Percentiles rank a stretch among this genome's conserved stretches.
These are phyloP conservation scores for Machimus rusticus DNA, from an alignment of 2,888 invertebrate genomes.

Conservation along the genomic window DNA sequence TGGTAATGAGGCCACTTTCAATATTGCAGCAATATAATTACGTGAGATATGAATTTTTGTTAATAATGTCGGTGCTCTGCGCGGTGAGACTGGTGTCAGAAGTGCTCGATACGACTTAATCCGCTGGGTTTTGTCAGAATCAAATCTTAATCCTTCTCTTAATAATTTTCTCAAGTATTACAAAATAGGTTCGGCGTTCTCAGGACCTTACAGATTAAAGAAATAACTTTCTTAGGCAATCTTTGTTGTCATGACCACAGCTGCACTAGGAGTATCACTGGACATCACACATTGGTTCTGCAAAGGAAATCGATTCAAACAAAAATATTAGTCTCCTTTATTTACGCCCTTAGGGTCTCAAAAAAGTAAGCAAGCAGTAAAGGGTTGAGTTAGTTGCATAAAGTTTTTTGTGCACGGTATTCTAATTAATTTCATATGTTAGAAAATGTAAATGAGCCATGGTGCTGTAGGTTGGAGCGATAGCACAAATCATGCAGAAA, in stretches of 20 bases:
- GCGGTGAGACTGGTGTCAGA: not conserved
- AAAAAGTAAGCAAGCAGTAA: not conserved
- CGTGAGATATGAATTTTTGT: not conserved
- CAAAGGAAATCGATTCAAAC: slow-evolving; percentile 47
- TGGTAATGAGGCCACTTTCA: not conserved
- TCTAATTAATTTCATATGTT: not conserved
- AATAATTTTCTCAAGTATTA: not conserved
- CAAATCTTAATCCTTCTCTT: not conserved
- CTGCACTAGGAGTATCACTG: slow-evolving; percentile 38
- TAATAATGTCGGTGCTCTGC: not conserved
- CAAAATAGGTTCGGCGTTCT: not conserved
- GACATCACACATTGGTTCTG: slow-evolving; percentile 64
- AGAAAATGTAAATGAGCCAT: not conserved
- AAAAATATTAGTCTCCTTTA: not conserved
- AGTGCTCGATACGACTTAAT: not conserved
- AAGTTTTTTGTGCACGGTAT: not conserved
- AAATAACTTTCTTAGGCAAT: not conserved
- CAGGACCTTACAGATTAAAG: not conserved
- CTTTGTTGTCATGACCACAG: slow-evolving; percentile 44
- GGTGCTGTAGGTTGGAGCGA: not conserved
- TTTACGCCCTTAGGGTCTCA: not conserved
- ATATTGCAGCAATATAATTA: not conserved
- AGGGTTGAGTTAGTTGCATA: slow-evolving; percentile 28
- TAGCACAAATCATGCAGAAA: not conserved
- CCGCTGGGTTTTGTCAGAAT: not conserved